phyloP scores from a whole-genome alignment of 2,113 vertebrate species.

The Lota lota region DNA sequence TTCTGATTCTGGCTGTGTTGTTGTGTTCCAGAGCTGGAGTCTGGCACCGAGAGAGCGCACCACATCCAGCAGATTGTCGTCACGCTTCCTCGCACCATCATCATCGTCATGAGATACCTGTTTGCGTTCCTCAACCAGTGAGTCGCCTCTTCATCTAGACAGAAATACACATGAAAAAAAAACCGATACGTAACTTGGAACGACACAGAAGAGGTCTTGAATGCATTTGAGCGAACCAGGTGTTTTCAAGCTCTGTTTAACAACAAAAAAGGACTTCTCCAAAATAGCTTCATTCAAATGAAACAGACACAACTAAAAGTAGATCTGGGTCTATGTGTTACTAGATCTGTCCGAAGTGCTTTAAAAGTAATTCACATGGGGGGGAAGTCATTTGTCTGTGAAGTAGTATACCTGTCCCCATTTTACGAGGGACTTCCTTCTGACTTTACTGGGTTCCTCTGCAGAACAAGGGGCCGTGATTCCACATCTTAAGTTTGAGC shows the following conservation, averaged over 20 bases:
- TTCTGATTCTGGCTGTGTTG: not conserved
- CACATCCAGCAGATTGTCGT: conserved; percentile 93
- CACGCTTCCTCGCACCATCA: conserved; percentile 88
- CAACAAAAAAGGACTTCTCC: conserved; percentile 17
- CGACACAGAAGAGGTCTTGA: not conserved
- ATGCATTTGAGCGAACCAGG: not conserved
- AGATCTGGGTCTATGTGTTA: conserved; percentile 30
- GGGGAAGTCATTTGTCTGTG: conserved; percentile 33
- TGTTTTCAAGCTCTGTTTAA: conserved; percentile 1
- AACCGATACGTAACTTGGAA: not conserved
- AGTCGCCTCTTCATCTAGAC: conserved; percentile 57
- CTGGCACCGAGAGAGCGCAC: conserved; percentile 85
- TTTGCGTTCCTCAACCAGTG: conserved; percentile 99
- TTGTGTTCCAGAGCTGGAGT: conserved; percentile 85
- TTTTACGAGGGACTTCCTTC: conserved; percentile 47
- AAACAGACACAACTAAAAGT: conserved; percentile 11
- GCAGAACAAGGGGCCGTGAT: conserved; percentile 49
- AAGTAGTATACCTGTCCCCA: conserved; percentile 49
- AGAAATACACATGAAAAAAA: not conserved
- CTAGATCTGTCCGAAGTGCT: conserved; percentile 29
- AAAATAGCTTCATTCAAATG: conserved; percentile 27
- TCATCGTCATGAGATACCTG: conserved; percentile 98
- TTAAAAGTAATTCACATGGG: conserved; percentile 41
- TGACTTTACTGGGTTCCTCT: conserved; percentile 30
- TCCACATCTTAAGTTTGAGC: conserved; percentile 35